Base-by-base conservation (phyloP, 2,797 vertebrate species). In the Pseudochaenichthys georgianus region DNA sequence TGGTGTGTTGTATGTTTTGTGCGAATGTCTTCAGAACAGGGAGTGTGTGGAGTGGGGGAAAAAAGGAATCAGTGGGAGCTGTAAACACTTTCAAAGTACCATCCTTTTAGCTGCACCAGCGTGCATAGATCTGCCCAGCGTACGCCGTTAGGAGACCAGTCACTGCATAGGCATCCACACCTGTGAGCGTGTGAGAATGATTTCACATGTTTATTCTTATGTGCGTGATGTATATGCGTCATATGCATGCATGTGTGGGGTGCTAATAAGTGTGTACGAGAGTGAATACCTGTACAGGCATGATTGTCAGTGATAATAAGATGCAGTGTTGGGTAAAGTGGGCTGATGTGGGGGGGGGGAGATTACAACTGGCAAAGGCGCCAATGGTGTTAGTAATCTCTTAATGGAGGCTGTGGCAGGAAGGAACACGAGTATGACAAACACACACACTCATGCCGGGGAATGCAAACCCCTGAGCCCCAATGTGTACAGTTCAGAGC, bases 341-440 rank as follows among this genome's bases (percentile, higher is more conserved):
- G 77, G 60, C 57, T 50, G 79, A 70, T 34, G 70, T 64, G 43
- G 61, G 67, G 51, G 41, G 13, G 45, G 15, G 50, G 13, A 79
- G 81, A 78, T 84, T 88, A 84, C 76, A 80, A 81, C 60, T 41
- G 83, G 84, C 82, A 64, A 57, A 80, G 87, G 85, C 70, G 73
- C 88, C 89, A 75, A 87, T 70, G 69, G 82, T 87, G 91, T 92
- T 89, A 80, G 91, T 93, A 92, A 94, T 93, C 89, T 91, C 90
- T 89, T 92, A 92, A 92, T 92, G 86, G 89, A 85, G 82, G 84
- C 71, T 84, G 86, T 86, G 88, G 90, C 92, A 94, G 91, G 92
- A 94, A 90, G 82, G 75, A 88, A 93, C 92, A 93, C 13, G 89
- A 90, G 87, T 81, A 83, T 83, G 88, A 90, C 87, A 81, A 77